Evolutionary conservation across 2,797 vertebrate species (phyloP), one percentile per base, ranked within the genome.

Genomic region (Molossus alvarezi): DNA sequence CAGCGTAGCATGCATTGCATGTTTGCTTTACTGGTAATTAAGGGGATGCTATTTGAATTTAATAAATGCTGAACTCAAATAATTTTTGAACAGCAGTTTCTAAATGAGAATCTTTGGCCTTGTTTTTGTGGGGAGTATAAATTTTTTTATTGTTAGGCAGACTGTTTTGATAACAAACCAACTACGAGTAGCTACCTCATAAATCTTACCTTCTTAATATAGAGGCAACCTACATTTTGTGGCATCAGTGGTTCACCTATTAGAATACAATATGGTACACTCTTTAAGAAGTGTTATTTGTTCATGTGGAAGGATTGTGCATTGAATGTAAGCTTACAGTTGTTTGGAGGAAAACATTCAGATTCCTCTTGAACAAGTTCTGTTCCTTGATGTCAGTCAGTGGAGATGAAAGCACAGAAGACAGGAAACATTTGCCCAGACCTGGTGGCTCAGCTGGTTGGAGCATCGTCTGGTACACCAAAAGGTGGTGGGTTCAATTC

Each of bases 11-110:
- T 21, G 65, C 11, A 87, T 81, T 88, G 92, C 23, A 51, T 76
- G 45, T 88, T 82, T 82, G 5, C 23, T 85, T 83, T 79, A 41
- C 37, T 86, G 45, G 41, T 29, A 85, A 25, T 33, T 25, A 55
- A 27, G 41, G 64, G 92, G 51, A 96, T 58, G 33, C 48, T 62
- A 9, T 18, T 83, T 76, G 57, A 88, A 75, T 95, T 93, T 80
- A 86, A 27, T 72, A 88, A 80, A 84, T 86, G 48, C 37, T 73
- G 57, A 67, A 6, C 57, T 93, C 8, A 80, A 23, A 53, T 65
- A 41, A 6, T 69, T 62, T 88, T 75, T 72, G 15, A 82, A 75
- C 2, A 84, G 12, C 6, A n/a, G 9, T 85, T 95, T 76, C 14
- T 84, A 88, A 96, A 65, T 91, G 17, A 58, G 29, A 73, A 91